These are phyloP conservation scores for Cotesia vestalis DNA, from an alignment of 1,140 invertebrate genomes.

Conservation along the genomic window DNA sequence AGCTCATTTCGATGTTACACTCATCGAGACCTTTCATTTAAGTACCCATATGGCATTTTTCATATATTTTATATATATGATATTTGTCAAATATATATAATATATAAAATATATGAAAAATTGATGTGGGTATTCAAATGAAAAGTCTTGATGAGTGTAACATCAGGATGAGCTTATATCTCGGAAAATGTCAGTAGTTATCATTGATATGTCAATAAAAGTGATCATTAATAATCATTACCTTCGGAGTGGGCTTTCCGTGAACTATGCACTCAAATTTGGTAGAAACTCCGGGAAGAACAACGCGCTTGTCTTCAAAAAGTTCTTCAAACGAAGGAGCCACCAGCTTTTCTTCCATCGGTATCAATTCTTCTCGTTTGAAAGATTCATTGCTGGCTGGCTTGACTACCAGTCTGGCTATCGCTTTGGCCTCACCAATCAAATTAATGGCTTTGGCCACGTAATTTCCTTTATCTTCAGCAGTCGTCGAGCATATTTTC, in stretches of 20 bases:
- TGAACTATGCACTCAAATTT: slow-evolving; percentile 77
- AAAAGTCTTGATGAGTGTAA: too few species aligned
- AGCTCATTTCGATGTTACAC: too few species aligned
- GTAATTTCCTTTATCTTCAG: slow-evolving; percentile 79
- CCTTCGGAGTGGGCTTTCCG: slow-evolving; percentile 79
- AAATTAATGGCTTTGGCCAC: slow-evolving; percentile 78
- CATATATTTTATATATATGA: too few species aligned
- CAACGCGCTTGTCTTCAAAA: slow-evolving; percentile 68
- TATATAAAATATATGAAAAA: too few species aligned
- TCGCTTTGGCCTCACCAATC: slow-evolving; percentile 82
- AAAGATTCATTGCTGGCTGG: slow-evolving; percentile 59
- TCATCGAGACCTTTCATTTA: too few species aligned
- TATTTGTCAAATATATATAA: too few species aligned
- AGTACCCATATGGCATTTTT: too few species aligned
- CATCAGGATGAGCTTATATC: too few species aligned
- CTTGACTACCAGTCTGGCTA: slow-evolving; percentile 80
- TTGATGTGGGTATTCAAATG: too few species aligned
- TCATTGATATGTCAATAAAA: too few species aligned
- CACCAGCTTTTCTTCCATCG: slow-evolving; percentile 69
- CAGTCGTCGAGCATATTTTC: slow-evolving; percentile 67
- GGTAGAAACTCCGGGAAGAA: slow-evolving; percentile 67
- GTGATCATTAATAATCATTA: slow-evolving; percentile 49
- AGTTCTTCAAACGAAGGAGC: slow-evolving; percentile 74
- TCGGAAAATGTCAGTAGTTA: too few species aligned
- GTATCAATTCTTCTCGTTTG: slow-evolving; percentile 59